These are phyloP conservation scores for Trachymyrmex cornetzi DNA, from an alignment of 1,140 invertebrate species.

Conservation along the genomic window DNA sequence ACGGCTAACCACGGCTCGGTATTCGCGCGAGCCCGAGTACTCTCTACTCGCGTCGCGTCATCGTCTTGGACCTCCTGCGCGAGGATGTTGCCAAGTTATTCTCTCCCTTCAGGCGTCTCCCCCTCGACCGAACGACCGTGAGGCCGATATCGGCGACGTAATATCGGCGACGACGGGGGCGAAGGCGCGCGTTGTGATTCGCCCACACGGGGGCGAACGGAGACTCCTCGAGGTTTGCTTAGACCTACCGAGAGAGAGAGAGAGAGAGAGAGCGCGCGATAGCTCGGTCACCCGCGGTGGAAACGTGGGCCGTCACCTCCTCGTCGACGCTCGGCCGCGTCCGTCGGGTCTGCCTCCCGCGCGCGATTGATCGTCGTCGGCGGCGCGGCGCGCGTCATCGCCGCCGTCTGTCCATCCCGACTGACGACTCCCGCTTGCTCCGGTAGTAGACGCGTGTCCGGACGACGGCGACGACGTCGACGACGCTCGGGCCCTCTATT, in stretches of 20 bases:
- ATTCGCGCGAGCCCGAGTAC: background rate
- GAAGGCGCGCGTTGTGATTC: background rate
- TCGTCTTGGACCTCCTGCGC: background rate
- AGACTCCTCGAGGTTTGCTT: slow-evolving; percentile 17
- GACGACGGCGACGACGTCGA: slow-evolving; percentile 16
- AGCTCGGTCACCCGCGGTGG: slow-evolving; percentile 4
- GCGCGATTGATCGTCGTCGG: slow-evolving; percentile 58
- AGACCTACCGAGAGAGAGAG: background rate
- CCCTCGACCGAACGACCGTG: background rate
- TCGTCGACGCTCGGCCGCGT: slow-evolving; percentile 32
- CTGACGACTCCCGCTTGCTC: background rate
- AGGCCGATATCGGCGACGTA: slow-evolving; percentile 9
- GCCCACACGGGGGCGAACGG: background rate
- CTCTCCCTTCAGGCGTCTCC: background rate
- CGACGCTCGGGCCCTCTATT: too few species aligned
- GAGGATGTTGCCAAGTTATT: background rate
- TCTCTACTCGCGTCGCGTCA: too few species aligned
- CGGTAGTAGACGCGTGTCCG: background rate
- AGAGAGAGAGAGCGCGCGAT: background rate
- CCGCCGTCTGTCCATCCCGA: slow-evolving; percentile 7
- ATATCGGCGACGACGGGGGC: background rate
- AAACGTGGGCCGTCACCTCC: slow-evolving; percentile 28
- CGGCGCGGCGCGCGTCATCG: slow-evolving; percentile 52
- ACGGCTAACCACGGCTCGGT: too few species aligned
- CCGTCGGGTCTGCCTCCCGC: slow-evolving; percentile 36